Base-by-base conservation (phyloP, 2,888 invertebrate species). In the Heliconius hortense region DNA sequence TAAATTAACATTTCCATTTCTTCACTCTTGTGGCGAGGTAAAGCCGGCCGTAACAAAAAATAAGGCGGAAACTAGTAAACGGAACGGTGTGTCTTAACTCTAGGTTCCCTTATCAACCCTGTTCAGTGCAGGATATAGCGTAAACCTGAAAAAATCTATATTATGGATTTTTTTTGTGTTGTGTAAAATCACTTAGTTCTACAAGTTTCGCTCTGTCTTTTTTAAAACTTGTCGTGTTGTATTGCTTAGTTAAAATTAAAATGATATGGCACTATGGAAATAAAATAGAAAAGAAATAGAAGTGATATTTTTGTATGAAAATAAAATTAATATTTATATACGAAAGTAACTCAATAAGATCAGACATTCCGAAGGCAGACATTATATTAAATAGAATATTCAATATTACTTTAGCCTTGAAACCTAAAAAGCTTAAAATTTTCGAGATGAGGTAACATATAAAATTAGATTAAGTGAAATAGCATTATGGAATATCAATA, bases 361-460 rank as follows among this genome's bases (percentile, higher is more conserved):
- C 15, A 66, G 43, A 43, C 24, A 43, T 43, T 66, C 4, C 24
- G 13, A 35, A 66, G 13, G 39, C 35, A 64, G 64, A 74, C 4
- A 39, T 67, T 60, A 68, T 31, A 48, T 28, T 43, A 28, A n/a
- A 11, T 35, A 53, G 62, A 24, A 48, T 66, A 62, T 62, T 74
- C 53, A 72, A 72, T 74, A 63, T 43, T 43, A 71, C 68, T 13
- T 13, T 56, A 63, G 62, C 60, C 28, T 63, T 35, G 48, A 73
- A 71, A 71, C 31, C 66, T 59, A 35, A 71, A 71, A 67, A 68
- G 71, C 73, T 73, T 71, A 75, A 53, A 72, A 75, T 69, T 60
- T 75, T 63, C 70, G 71, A 77, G 67, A 70, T 77, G 66, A 77
- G 64, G 48, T 67, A 68, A 73, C 71, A 53, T 43, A 71, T 64